Evolutionary conservation across 1,140 invertebrate species (phyloP), one percentile per base, ranked within the genome.

Genomic region (Diprion similis): DNA sequence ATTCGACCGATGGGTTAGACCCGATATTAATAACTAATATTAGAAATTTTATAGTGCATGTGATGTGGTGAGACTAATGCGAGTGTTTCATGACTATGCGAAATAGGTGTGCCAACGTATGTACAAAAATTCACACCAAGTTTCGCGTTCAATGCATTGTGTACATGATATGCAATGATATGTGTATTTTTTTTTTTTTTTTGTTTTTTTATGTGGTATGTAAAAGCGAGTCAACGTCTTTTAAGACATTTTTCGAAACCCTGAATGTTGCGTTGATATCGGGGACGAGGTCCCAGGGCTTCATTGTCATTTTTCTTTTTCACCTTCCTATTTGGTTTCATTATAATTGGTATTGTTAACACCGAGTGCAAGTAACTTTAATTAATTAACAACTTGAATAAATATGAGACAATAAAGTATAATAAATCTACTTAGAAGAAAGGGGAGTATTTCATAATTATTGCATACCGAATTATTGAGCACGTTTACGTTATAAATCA

Each of bases 381-480:
- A 37, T 37, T 37, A 37, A 37, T 37, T 37, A 37, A 0, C 24
- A 37, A 15, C 66, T 64, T 70, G 78, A 79, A 76, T 80, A 79
- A 73, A 79, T 77, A 72, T 66, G 72, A 69, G 68, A 46, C 46
- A 68, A 73, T 75, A 18, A 71, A 66, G 73, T 48, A 73, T 70
- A 71, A 72, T 70, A 17, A 46, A 74, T 66, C 66, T 72, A 70
- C 76, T 75, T 76, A 80, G 77, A 75, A 77, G 75, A 80, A 78
- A 71, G 73, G 73, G 72, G 72, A 80, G 72, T 80, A 80, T 78
- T 76, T 70, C 68, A 76, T 73, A 68, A 80, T 80, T 80, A 80
- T 80, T 80, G 79, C 79, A 70, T 68, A 68, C 51, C n/a, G n/a
- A 68, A 80, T 80, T 70, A 74, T 71, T 80, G 79, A 78, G 77